Conservation (phyloP, 2,888 invertebrate genomes). For the Cantharis nigra region DNA sequence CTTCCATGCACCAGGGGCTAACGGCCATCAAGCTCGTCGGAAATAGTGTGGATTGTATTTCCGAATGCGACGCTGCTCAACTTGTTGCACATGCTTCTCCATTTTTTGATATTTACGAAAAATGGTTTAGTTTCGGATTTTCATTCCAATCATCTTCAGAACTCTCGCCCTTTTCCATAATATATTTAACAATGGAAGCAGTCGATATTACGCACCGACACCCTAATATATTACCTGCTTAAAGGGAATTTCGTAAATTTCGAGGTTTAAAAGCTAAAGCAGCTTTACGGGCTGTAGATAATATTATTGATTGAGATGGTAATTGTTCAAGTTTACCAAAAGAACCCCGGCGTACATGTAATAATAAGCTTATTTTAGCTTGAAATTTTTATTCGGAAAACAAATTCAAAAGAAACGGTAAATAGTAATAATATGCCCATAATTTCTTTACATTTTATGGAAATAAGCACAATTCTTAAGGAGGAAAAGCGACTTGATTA, state of each 20-base stretch:
- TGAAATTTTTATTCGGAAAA: not conserved
- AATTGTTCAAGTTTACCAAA: not conserved
- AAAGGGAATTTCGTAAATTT: not conserved
- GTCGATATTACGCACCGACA: not conserved
- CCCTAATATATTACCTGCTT: not conserved
- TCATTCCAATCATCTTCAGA: not conserved
- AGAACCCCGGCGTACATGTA: not conserved
- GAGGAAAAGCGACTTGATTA: not conserved
- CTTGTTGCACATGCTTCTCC: conserved; percentile 37
- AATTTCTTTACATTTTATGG: not conserved
- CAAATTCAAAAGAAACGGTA: not conserved
- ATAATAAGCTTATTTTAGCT: not conserved
- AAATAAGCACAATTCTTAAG: not conserved
- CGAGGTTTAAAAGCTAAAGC: not conserved
- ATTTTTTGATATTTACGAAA: not conserved
- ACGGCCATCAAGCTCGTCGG: conserved; percentile 37
- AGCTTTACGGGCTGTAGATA: not conserved
- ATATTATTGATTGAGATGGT: not conserved
- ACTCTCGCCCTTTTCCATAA: not conserved
- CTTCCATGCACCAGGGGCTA: conserved; percentile 10
- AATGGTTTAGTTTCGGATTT: not conserved
- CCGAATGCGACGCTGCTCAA: conserved; percentile 31
- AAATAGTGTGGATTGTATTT: conserved; percentile 39
- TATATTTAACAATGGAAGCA: not conserved
- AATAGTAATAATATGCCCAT: not conserved